A percentile compares a stretch with the other conserved stretches of the same genome.
Evolutionary conservation across 2,888 invertebrate species (phyloP).

Genomic region (Trissolcus japonicus): DNA sequence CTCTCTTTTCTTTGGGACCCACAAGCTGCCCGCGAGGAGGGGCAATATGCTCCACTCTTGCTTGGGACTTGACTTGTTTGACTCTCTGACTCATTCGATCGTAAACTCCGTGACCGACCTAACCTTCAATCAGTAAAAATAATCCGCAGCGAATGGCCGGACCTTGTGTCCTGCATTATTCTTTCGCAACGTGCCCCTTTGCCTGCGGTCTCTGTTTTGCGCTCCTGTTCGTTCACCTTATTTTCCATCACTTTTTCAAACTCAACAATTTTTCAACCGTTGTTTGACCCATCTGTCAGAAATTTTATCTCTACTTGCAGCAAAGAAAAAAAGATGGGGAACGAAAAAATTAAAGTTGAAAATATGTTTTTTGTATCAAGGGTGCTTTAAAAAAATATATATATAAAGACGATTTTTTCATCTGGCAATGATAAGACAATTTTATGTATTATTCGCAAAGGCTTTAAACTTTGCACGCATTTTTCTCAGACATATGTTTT

Average conservation of each 20-base stretch:
- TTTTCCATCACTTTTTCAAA: conserved; percentile 2
- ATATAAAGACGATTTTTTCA: too few species aligned
- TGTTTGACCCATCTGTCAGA: too few species aligned
- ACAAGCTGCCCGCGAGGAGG: conserved; percentile 55
- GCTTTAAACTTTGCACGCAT: too few species aligned
- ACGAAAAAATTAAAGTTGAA: too few species aligned
- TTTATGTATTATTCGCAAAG: too few species aligned
- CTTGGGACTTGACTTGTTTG: conserved; percentile 53
- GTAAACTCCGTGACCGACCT: conserved; percentile 58
- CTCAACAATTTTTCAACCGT: too few species aligned
- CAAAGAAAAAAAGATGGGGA: too few species aligned
- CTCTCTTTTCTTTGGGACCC: conserved; percentile 61
- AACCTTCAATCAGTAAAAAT: conserved; percentile 70
- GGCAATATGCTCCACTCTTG: conserved; percentile 57
- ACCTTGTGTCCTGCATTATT: conserved; percentile 68
- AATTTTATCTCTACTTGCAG: too few species aligned
- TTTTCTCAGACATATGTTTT: too few species aligned
- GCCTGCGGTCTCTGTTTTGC: conserved; percentile 40
- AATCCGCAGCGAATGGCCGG: conserved; percentile 66
- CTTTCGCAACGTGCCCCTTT: conserved; percentile 62
- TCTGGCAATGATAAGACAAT: too few species aligned
- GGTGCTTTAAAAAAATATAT: too few species aligned
- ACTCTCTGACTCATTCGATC: conserved; percentile 59
- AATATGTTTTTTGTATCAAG: too few species aligned
- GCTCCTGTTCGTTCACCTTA: conserved; percentile 24